Evolutionary conservation across 2,797 vertebrate genomes (phyloP).

Genomic region (Valencia hispanica): DNA sequence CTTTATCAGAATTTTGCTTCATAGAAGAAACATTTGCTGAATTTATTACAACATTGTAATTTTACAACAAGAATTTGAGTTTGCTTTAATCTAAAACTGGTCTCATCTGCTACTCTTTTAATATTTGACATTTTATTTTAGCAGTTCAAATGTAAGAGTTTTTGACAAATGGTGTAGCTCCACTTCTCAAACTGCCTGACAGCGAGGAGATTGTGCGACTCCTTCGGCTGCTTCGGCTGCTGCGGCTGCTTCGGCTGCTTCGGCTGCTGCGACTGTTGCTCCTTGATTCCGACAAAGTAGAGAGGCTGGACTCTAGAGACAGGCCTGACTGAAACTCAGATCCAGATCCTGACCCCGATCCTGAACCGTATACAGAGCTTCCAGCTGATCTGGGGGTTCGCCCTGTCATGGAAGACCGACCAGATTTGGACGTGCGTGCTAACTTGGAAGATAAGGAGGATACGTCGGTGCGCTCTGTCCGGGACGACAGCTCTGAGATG

Average conservation of each 20-base stretch:
- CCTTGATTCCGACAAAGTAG: constrained; percentile 17
- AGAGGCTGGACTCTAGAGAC: constrained; percentile 45
- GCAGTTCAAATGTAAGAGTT: constrained; percentile 73
- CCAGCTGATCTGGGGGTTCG: constrained; percentile 16
- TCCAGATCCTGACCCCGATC: constrained; percentile 8
- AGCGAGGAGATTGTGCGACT: constrained; percentile 45
- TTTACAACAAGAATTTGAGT: neutral
- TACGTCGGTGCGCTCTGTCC: constrained; percentile 48
- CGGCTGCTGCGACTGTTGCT: constrained; percentile 34
- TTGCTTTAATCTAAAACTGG: neutral
- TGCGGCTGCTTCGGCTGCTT: constrained; percentile 23
- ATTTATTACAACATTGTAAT: neutral
- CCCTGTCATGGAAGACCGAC: constrained; percentile 6
- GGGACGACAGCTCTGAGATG: constrained; percentile 67
- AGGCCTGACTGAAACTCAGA: constrained; percentile 25
- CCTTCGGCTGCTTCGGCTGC: constrained; percentile 31
- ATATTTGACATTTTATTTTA: neutral
- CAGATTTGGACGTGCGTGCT: constrained; percentile 34
- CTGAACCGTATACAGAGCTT: constrained; percentile 7
- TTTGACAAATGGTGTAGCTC: constrained; percentile 48
- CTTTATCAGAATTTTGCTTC: neutral
- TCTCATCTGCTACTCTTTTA: too few species aligned
- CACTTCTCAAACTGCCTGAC: constrained; percentile 31
- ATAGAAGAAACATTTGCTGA: neutral
- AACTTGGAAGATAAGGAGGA: constrained; percentile 61